phyloP scores from a whole-genome alignment of 2,113 vertebrate genomes.

The Cathartes aura region DNA sequence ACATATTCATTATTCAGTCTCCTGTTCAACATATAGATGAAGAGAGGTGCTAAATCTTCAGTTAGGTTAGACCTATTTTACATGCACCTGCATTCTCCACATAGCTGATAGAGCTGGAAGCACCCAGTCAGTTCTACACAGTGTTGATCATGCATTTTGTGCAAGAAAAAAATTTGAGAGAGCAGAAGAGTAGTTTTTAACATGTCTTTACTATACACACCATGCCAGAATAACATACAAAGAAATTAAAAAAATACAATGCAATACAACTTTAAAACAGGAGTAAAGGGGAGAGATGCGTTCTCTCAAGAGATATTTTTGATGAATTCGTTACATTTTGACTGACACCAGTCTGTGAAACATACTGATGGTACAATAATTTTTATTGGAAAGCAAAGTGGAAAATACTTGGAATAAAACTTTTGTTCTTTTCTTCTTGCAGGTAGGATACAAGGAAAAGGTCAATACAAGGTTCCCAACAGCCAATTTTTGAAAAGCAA shows the following conservation, averaged over 20 bases:
- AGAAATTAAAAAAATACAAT: not conserved
- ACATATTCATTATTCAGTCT: not conserved
- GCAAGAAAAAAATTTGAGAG: not conserved
- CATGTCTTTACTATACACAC: not conserved
- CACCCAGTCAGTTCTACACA: not conserved
- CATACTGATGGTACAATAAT: not conserved
- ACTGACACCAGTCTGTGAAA: not conserved
- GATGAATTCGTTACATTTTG: not conserved
- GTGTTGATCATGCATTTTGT: not conserved
- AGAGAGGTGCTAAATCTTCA: not conserved
- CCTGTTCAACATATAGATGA: not conserved
- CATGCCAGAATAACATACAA: not conserved
- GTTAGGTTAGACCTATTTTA: not conserved
- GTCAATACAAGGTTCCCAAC: not conserved
- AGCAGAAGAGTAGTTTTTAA: not conserved
- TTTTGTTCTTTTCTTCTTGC: not conserved
- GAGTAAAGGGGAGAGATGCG: not conserved
- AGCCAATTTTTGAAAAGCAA: not conserved
- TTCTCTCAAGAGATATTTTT: not conserved
- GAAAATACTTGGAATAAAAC: not conserved
- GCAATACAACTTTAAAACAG: not conserved
- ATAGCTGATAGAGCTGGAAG: not conserved
- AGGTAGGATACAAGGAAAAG: not conserved
- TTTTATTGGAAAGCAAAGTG: not conserved
- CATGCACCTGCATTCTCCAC: not conserved